Evolutionary conservation across 2,113 vertebrate genomes (phyloP), one percentile per base, ranked within the genome.

Genomic region (Zosterops lateralis): DNA sequence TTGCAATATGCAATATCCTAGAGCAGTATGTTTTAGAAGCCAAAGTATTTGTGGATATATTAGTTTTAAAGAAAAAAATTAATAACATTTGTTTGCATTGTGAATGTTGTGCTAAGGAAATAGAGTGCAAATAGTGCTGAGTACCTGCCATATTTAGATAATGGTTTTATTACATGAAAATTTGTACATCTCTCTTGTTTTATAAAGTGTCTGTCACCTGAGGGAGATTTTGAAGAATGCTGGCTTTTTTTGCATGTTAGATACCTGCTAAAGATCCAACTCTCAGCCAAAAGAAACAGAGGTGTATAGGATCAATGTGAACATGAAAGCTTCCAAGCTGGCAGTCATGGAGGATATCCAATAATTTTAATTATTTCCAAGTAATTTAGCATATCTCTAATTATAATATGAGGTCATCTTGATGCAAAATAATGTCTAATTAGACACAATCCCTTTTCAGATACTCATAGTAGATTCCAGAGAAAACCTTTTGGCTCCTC

Each of bases 371-470:
- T 96, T 70, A 90, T 89, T 96, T 95, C 97, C 92, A 90, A 95
- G 95, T 94, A 86, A 95, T 78, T 91, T 95, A 87, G 94, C 44
- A 9, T 95, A 90, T 92, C 93, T 95, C 90, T 96, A 92, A 94
- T 97, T 96, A 95, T 70, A 54, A 78, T 62, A 85, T 80, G 96
- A 97, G 96, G 95, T 97, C 96, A 96, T 96, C 88, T 95, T 64
- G 92, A 92, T 84, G 85, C 58, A 87, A 88, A 95, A 89, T 91
- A 57, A 91, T 83, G 66, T 92, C 96, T 97, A 94, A 97, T 96
- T 96, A 97, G 92, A 70, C 72, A 72, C 79, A 73, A 72, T 90
- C 77, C 57, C 64, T 54, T 97, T 96, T 95, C 68, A 82, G 90
- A 90, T 94, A 73, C 78, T 91, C 26, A 6, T 96, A 90, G 83